Percentiles rank a stretch among this genome's conserved stretches.
Evolutionary conservation across 1,140 invertebrate genomes (phyloP).

Genomic region (Achatina immaculata): DNA sequence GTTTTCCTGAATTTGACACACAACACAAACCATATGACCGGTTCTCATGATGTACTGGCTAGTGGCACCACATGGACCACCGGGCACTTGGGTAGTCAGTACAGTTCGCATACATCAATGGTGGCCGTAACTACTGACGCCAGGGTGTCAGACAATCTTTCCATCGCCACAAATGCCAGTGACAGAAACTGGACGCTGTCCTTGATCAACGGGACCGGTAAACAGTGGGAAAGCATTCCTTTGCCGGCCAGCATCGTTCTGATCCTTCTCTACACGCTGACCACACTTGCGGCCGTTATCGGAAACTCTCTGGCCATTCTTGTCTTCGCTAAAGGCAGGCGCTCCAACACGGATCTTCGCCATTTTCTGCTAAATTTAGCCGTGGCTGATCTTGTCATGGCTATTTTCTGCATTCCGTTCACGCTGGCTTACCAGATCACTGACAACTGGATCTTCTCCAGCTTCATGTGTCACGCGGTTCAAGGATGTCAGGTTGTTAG

Average conservation of each 20-base stretch:
- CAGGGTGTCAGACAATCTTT: background rate
- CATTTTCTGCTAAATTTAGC: conserved; percentile 86
- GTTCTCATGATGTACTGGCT: too few species aligned
- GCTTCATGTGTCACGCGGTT: conserved; percentile 67
- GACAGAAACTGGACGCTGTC: background rate
- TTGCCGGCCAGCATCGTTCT: conserved; percentile 37
- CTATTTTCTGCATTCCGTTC: conserved; percentile 71
- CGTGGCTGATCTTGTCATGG: conserved; percentile 69
- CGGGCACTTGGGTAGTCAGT: too few species aligned
- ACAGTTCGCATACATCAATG: too few species aligned
- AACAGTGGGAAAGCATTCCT: background rate
- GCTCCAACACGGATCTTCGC: conserved; percentile 63
- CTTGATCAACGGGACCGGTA: background rate
- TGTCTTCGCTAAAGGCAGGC: conserved; percentile 60
- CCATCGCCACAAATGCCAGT: background rate
- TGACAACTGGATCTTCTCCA: conserved; percentile 66
- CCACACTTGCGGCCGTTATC: conserved; percentile 57
- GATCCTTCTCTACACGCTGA: conserved; percentile 60
- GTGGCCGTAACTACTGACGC: too few species aligned
- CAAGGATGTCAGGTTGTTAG: conserved; percentile 63
- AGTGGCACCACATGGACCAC: too few species aligned
- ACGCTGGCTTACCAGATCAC: conserved; percentile 64
- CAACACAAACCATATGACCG: too few species aligned
- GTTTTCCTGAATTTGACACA: too few species aligned
- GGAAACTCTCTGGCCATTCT: conserved; percentile 65